Base-by-base conservation (phyloP, 2,888 invertebrate species). In the Lottia gigantea region DNA sequence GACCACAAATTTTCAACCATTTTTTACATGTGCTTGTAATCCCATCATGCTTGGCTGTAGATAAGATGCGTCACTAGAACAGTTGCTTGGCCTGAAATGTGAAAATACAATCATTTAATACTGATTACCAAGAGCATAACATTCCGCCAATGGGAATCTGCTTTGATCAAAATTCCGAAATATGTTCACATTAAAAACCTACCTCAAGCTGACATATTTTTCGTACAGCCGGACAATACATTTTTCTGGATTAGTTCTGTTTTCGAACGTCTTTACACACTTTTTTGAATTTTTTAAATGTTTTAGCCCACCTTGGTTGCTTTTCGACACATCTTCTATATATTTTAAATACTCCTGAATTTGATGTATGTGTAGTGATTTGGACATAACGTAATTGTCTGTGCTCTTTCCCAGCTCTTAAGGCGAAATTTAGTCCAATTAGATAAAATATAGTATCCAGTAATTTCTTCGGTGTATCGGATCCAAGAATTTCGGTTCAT, bases 321-420 rank as follows among this genome's bases (percentile, higher is more conserved):
- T 64, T 64, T 64, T 64, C 64, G 64, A 64, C 19, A 64, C 64
- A 64, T 64, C 64, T 46, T 64, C 64, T 45, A 25, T 46, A 45
- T 64, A 45, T 25, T 64, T 26, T 12, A 64, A 46, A 16, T 64
- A 64, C 45, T n/a, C 64, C 64, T 19, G n/a, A 16, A 40, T 64
- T 40, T 19, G 40, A 19, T 16, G 46, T 45, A 45, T 40, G 64
- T 40, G 19, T 19, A 14, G 45, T 40, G 19, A 64, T 26, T 46
- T 64, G 40, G 12, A 19, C 40, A 64, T 46, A 40, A 14, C 40
- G 45, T 12, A 40, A 46, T 23, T 46, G 25, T 64, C 64, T 26
- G 45, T 64, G 45, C 46, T 31, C 64, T 40, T 64, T 64, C 19
- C 64, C 64, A 64, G 45, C 64, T 40, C 64, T 26, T 16, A 64